phyloP scores from a whole-genome alignment of 2,113 vertebrate genomes.

The Corythornis cristatus region DNA sequence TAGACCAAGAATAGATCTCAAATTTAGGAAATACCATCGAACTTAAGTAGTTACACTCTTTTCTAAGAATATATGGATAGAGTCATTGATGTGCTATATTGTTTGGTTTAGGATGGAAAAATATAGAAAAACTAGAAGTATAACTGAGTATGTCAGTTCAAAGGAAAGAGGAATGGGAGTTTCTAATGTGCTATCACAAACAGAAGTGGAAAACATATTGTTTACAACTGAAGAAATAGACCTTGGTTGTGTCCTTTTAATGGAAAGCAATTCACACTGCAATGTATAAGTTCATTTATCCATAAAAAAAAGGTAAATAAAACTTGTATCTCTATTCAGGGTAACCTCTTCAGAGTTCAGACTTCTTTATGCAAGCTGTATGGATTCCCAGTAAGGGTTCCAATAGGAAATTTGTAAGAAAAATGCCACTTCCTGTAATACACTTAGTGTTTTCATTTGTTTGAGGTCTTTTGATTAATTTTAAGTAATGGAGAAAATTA shows the following conservation, averaged over 20 bases:
- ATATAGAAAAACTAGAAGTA: background rate
- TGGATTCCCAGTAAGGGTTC: background rate
- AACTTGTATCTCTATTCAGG: background rate
- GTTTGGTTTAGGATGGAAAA: background rate
- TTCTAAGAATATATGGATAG: background rate
- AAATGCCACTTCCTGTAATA: background rate
- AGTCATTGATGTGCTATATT: background rate
- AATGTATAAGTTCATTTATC: conserved; percentile 8
- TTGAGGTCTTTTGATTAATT: background rate
- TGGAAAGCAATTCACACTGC: background rate
- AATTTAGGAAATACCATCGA: background rate
- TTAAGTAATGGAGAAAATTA: background rate
- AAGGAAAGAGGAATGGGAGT: background rate
- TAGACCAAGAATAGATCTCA: background rate
- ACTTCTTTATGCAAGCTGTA: background rate
- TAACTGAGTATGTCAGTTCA: background rate
- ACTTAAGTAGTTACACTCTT: background rate
- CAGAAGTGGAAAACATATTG: background rate
- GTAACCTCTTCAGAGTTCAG: background rate
- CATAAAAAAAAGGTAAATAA: conserved; percentile 15
- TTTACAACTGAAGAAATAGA: conserved; percentile 33
- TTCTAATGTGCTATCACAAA: conserved; percentile 23
- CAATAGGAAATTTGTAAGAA: background rate
- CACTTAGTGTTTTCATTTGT: background rate
- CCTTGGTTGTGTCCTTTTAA: conserved; percentile 3